Evolutionary conservation across 1,140 invertebrate species (phyloP).

Genomic region (Pollicipes pollicipes): DNA sequence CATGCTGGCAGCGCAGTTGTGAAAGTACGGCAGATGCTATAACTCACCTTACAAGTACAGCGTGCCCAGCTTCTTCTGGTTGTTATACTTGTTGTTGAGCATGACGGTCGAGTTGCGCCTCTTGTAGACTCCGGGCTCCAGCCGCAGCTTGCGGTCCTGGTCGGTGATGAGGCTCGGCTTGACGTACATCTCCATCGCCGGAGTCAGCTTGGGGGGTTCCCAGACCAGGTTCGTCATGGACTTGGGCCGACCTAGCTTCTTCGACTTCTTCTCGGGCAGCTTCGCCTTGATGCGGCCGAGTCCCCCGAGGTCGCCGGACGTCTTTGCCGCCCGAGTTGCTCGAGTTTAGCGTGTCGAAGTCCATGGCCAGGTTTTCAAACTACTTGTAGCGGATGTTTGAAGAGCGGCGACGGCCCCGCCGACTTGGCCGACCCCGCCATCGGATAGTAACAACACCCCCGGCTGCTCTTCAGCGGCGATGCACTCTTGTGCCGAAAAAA

Average conservation of each 20-base stretch:
- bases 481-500: constrained; percentile 41
- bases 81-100: constrained; percentile 16
- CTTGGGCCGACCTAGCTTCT: constrained; percentile 36
- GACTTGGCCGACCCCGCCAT: neutral
- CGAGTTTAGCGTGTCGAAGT: constrained; percentile 64
- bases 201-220: constrained; percentile 21
- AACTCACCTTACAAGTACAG: constrained; percentile 15
- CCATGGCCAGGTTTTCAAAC: constrained; percentile 57
- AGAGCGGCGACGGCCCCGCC: constrained; percentile 46
- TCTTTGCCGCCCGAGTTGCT: constrained; percentile 68
- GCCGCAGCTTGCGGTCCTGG: constrained; percentile 15
- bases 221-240: constrained; percentile 72
- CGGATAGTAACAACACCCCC: neutral
- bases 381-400: constrained; percentile 68
- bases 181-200: neutral
- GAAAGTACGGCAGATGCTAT: too few species aligned
- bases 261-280: constrained; percentile 52
- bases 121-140: constrained; percentile 16
- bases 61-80: constrained; percentile 18
- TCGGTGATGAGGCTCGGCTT: constrained; percentile 11
- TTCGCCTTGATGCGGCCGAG: constrained; percentile 29
- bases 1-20: too few species aligned
- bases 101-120: constrained; percentile 14
- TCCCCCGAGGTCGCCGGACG: constrained; percentile 58
- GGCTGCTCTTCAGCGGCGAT: constrained; percentile 41